phyloP scores from a whole-genome alignment of 1,140 invertebrate species.

The Bombus soroeensis region DNA sequence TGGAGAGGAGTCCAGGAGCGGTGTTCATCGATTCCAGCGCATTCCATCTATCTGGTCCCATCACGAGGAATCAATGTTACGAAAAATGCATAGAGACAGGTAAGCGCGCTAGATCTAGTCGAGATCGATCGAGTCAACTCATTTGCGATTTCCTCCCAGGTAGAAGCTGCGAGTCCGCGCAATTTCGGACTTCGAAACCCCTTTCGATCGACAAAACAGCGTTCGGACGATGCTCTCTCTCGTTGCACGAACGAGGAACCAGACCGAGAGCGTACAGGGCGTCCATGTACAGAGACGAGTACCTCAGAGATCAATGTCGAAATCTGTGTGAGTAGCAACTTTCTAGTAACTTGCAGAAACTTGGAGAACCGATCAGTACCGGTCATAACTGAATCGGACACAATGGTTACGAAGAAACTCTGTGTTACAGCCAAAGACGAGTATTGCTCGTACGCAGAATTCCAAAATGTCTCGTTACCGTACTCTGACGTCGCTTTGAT shows the following conservation, averaged over 20 bases:
- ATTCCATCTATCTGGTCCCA: constrained; percentile 51
- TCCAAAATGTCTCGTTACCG: constrained; percentile 75
- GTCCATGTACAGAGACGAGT: constrained; percentile 78
- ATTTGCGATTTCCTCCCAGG: constrained; percentile 51
- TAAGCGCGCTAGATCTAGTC: constrained; percentile 23
- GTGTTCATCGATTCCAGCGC: constrained; percentile 70
- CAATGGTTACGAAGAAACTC: neutral
- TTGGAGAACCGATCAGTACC: neutral
- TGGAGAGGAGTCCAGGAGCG: constrained; percentile 75
- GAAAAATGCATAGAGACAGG: constrained; percentile 71
- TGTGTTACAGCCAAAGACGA: constrained; percentile 70
- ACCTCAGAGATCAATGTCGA: constrained; percentile 81
- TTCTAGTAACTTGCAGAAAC: too few species aligned
- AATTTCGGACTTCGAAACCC: constrained; percentile 73
- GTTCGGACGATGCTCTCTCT: constrained; percentile 71
- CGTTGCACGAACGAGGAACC: constrained; percentile 69
- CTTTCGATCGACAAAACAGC: constrained; percentile 65
- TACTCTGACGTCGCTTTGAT: constrained; percentile 75
- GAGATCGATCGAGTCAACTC: neutral
- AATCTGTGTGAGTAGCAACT: constrained; percentile 74
- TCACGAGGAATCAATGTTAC: constrained; percentile 72
- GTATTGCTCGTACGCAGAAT: constrained; percentile 81
- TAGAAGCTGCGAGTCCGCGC: constrained; percentile 72
- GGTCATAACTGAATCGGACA: neutral
- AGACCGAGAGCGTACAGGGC: constrained; percentile 77